Evolutionary conservation across 2,113 vertebrate species (phyloP), one percentile per base, ranked within the genome.

Genomic region (Hiodon alosoides): DNA sequence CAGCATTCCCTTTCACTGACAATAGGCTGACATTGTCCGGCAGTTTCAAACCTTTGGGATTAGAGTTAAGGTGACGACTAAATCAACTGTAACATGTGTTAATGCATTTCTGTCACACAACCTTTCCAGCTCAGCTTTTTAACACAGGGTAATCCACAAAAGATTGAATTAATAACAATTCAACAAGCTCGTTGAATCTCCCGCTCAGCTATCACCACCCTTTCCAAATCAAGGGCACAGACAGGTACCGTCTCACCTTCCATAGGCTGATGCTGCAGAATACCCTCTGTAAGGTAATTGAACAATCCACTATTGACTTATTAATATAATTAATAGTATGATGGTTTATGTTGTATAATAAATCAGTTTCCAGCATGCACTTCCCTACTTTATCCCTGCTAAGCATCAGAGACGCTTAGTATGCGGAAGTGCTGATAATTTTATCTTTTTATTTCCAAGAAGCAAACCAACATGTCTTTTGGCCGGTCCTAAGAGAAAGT

Each of bases 1-100:
- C 47, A 14, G 8, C 13, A 11, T 58, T 47, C 17, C 1, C 16
- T 10, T 67, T 75, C n/a, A 52, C 4, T 5, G 4, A 75, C 31
- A 59, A 54, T 58, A 51, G 52, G 50, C 65, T 64, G 14, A 31
- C 73, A 67, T 50, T 59, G 61, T 66, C 51, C 16, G n/a, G 61
- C 17, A 62, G 51, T 7, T 64, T 16, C 57, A 48, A 51, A 14
- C 47, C 31, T 51, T 54, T 11, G 10, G 52, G 16, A 11, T 7
- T 47, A 9, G 16, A 53, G 46, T 31, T 47, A 53, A 54, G 53
- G 62, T 50, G 16, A 67, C 7, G 7, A 65, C 67, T 67, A 67
- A 66, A 55, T 52, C 31, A 9, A 74, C 50, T 16, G 72, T 48
- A 73, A 54, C 5, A 48, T 54, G 62, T 10, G 4, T 62, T 66